A percentile compares a stretch with the other conserved stretches of the same genome.
phyloP scores from a whole-genome alignment of 2,888 invertebrate species.

The Zhuqinia jingwanae region DNA sequence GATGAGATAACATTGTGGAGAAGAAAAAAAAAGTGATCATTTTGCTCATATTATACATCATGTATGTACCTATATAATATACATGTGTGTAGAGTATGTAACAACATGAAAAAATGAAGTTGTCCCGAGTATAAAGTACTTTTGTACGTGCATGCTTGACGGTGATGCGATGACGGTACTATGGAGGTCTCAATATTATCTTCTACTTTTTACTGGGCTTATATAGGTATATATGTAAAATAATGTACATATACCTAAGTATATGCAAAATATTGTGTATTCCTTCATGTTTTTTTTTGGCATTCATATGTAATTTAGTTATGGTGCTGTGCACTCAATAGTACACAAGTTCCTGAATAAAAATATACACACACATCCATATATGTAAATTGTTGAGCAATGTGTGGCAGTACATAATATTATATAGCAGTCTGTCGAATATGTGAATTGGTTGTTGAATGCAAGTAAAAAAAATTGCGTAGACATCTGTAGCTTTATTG shows the following conservation, averaged over 20 bases:
- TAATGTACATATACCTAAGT: too few species aligned
- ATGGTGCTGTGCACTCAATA: constrained; percentile 39
- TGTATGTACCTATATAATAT: background rate
- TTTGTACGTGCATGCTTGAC: constrained; percentile 36
- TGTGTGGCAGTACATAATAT: background rate
- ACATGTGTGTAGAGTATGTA: background rate
- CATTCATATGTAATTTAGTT: constrained; percentile 36
- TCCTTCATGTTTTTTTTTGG: background rate
- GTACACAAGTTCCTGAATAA: constrained; percentile 6
- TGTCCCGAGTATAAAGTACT: constrained; percentile 50
- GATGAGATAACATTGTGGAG: constrained; percentile 53
- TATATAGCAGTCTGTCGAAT: background rate
- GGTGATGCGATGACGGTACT: too few species aligned
- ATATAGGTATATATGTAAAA: background rate
- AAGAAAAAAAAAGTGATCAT: constrained; percentile 44
- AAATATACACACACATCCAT: too few species aligned
- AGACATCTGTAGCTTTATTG: background rate
- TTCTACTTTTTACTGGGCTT: background rate
- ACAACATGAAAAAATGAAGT: constrained; percentile 31
- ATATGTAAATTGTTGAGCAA: background rate
- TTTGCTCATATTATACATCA: constrained; percentile 28
- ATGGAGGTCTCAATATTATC: constrained; percentile 8
- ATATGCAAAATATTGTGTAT: constrained; percentile 31
- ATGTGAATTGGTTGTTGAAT: constrained; percentile 34
- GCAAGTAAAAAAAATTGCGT: constrained; percentile 47